Evolutionary conservation across 2,113 vertebrate species (phyloP), one percentile per base, ranked within the genome.

Genomic region (Rhynchopsitta pachyrhyncha): DNA sequence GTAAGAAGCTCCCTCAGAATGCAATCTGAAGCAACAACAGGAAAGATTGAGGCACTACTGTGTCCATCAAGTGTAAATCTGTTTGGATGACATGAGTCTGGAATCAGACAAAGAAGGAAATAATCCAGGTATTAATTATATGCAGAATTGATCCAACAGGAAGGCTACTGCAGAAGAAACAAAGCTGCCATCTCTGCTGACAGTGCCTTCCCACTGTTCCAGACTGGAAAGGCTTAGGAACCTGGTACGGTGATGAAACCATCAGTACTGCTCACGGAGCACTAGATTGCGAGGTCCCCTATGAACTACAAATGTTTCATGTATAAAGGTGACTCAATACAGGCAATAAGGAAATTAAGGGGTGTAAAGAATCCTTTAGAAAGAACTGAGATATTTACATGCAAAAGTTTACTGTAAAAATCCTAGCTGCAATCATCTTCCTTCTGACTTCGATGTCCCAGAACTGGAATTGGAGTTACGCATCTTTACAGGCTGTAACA

Each of bases 401-500:
- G 12, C 1, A 67, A 52, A 74, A 20, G 2, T 52, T 93, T 52
- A 42, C 20, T 44, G 5, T 55, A 67, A 24, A 87, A 81, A 81
- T 55, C 44, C 39, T 52, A 70, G 23, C 27, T 71, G 27, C n/a
- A 63, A 59, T 82, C 7, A 10, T 62, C 35, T 70, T 74, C 13
- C 27, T 88, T 90, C 79, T 66, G 37, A 52, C 11, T 90, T 66
- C 11, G 5, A 27, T 2, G 0, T 75, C 52, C 18, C 41, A 93
- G 66, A 71, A 82, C 7, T 23, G 7, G 28, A 35, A 59, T 59
- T 50, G 35, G 25, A 77, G 9, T 57, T 67, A 13, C 1, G 2
- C 11, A 17, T 70, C 9, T 18, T 78, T 39, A 74, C 0, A 0
- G 17, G 52, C 24, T 19, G 27, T 8, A 27, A 35, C 20, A 57